A percentile compares a stretch with the other conserved stretches of the same genome.
phyloP scores from a whole-genome alignment of 2,888 invertebrate species.

The Ophion slaviceki region DNA sequence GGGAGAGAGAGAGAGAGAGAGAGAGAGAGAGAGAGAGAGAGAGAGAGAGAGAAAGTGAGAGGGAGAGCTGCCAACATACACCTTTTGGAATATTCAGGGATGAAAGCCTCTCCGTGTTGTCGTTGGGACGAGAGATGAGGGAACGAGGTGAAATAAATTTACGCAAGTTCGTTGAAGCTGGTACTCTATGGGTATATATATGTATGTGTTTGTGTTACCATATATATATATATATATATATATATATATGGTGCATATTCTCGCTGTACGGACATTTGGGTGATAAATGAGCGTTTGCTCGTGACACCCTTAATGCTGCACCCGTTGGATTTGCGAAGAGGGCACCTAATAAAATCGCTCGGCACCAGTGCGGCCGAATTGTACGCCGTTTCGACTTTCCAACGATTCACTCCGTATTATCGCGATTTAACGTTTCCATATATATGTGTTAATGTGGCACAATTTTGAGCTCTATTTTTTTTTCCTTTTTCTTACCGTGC shows the following conservation, averaged over 20 bases:
- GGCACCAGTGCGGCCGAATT: slow-evolving; percentile 63
- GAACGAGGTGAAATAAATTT: slow-evolving; percentile 56
- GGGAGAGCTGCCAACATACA: neutral
- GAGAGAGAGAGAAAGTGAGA: neutral
- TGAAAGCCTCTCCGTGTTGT: slow-evolving; percentile 29
- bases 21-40: neutral
- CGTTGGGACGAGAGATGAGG: slow-evolving; percentile 27
- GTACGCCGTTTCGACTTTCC: slow-evolving; percentile 45
- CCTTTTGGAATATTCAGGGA: slow-evolving; percentile 24
- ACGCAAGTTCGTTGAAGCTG: slow-evolving; percentile 63
- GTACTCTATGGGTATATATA: slow-evolving; percentile 38
- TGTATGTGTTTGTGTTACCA: neutral
- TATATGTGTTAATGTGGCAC: neutral
- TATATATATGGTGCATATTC: slow-evolving; percentile 38
- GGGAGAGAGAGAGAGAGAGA: slow-evolving; percentile 12
- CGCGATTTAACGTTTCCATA: slow-evolving; percentile 1
- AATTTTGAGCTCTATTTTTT: no score
- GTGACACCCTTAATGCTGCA: slow-evolving; percentile 69
- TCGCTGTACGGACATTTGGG: slow-evolving; percentile 61
- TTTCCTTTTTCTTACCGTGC: no score
- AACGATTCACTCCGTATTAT: slow-evolving; percentile 56
- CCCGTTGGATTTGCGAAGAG: slow-evolving; percentile 42
- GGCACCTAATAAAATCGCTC: slow-evolving; percentile 62
- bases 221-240: slow-evolving; percentile 11
- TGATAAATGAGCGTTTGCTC: slow-evolving; percentile 70